Evolutionary conservation across 2,113 vertebrate species (phyloP).

Genomic region (Ammodytes marinus): DNA sequence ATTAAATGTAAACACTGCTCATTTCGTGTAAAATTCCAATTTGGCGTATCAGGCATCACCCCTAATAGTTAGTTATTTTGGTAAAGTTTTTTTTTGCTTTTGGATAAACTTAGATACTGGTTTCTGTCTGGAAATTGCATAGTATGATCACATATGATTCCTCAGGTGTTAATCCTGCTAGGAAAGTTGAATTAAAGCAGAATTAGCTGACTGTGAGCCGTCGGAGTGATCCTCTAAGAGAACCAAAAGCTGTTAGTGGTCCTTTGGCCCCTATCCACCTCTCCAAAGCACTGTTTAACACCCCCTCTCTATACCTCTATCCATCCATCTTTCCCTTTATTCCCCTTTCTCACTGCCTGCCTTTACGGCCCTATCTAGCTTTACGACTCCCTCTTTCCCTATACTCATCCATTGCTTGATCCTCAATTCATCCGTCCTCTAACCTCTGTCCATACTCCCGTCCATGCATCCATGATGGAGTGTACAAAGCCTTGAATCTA

Average conservation of each 20-base stretch:
- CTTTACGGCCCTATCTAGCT: slow-evolving; percentile 45
- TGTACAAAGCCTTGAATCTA: slow-evolving; percentile 50
- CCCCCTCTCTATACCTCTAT: slow-evolving; percentile 43
- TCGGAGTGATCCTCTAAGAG: slow-evolving; percentile 29
- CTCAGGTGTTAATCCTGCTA: not conserved
- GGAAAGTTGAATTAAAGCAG: slow-evolving; percentile 48
- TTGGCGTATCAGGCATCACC: no score
- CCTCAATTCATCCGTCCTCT: slow-evolving; percentile 46
- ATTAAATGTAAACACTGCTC: not conserved
- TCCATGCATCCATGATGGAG: slow-evolving; percentile 52
- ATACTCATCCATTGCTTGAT: slow-evolving; percentile 63
- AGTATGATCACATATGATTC: not conserved
- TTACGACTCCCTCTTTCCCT: slow-evolving; percentile 53
- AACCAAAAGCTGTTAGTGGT: slow-evolving; percentile 50
- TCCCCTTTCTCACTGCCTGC: slow-evolving; percentile 36
- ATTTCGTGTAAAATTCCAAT: no score
- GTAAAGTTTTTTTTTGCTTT: not conserved
- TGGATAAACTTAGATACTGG: not conserved
- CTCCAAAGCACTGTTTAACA: slow-evolving; percentile 64
- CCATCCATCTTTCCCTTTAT: slow-evolving; percentile 61
- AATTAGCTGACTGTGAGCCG: slow-evolving; percentile 42
- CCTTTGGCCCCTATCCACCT: slow-evolving; percentile 59
- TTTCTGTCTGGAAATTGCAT: not conserved
- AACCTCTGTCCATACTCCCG: slow-evolving; percentile 53
- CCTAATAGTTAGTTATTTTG: no score